Conservation (phyloP, 2,888 invertebrate genomes). For the Synergus japonicus region DNA sequence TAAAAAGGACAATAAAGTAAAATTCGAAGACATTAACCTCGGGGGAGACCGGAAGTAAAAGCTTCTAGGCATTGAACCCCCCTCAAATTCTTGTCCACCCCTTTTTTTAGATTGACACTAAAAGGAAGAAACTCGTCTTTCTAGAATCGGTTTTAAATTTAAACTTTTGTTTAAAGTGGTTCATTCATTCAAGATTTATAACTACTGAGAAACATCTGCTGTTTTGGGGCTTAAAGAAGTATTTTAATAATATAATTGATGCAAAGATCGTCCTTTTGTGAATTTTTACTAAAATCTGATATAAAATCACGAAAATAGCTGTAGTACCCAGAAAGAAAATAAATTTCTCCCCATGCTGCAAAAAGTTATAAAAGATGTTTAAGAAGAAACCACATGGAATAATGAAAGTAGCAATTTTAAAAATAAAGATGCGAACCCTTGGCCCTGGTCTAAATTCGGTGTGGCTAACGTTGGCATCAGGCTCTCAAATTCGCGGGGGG, state of each 20-base stretch:
- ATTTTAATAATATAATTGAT: neutral
- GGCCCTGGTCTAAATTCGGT: constrained; percentile 40
- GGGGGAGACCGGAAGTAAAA: constrained; percentile 18
- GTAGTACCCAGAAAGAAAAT: constrained; percentile 15
- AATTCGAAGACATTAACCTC: neutral
- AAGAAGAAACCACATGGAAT: constrained; percentile 27
- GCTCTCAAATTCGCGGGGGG: constrained; percentile 35
- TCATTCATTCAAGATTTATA: neutral
- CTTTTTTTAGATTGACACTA: constrained; percentile 2
- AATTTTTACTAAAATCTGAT: neutral
- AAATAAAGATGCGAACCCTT: constrained; percentile 30
- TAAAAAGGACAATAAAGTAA: neutral
- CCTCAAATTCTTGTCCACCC: neutral
- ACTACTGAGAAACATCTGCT: neutral
- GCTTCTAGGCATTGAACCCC: constrained; percentile 5
- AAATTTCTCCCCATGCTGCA: neutral
- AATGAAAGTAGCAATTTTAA: neutral
- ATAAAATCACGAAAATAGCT: constrained; percentile 22
- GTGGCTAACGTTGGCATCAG: constrained; percentile 18
- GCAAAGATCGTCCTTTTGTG: neutral
- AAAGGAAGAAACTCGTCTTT: neutral
- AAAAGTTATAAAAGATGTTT: constrained; percentile 2
- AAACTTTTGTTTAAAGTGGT: neutral
- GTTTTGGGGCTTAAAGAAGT: too few species aligned
- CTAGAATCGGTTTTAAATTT: neutral